Evolutionary conservation across 2,888 invertebrate species (phyloP).

Genomic region (Perdita meconis): DNA sequence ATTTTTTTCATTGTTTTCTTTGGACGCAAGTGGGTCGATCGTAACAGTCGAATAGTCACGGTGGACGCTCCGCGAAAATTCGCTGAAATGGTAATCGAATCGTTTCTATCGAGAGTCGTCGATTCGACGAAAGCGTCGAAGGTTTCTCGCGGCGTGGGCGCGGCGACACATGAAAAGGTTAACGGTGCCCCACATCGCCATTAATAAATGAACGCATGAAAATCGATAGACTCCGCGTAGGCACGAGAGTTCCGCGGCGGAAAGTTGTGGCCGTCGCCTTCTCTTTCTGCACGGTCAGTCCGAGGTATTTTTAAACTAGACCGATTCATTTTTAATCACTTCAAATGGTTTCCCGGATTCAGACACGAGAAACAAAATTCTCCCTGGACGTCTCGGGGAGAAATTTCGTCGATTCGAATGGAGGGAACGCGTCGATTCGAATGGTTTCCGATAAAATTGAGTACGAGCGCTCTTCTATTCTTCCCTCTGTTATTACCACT

Average conservation of each 20-base stretch:
- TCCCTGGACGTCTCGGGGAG: too few species aligned
- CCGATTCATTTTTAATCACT: constrained; percentile 38
- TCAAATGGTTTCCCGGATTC: background rate
- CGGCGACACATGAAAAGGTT: constrained; percentile 57
- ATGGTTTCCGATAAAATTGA: too few species aligned
- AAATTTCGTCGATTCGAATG: background rate
- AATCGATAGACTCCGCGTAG: constrained; percentile 61
- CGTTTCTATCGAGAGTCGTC: background rate
- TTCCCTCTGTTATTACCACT: background rate
- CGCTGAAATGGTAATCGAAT: background rate
- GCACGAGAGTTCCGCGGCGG: constrained; percentile 29
- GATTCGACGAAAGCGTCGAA: constrained; percentile 17
- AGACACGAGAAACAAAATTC: background rate
- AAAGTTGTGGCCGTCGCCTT: constrained; percentile 14
- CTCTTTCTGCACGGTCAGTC: background rate
- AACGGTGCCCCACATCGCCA: constrained; percentile 59
- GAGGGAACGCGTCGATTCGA: background rate
- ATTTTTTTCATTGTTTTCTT: too few species aligned
- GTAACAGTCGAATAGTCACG: too few species aligned
- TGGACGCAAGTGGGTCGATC: too few species aligned
- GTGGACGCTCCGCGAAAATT: too few species aligned
- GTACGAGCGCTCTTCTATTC: background rate
- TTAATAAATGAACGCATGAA: constrained; percentile 66
- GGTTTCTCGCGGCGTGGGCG: constrained; percentile 24
- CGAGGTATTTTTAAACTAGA: constrained; percentile 36